Conservation (phyloP, 2,888 invertebrate species). For the Eurytoma californica region DNA sequence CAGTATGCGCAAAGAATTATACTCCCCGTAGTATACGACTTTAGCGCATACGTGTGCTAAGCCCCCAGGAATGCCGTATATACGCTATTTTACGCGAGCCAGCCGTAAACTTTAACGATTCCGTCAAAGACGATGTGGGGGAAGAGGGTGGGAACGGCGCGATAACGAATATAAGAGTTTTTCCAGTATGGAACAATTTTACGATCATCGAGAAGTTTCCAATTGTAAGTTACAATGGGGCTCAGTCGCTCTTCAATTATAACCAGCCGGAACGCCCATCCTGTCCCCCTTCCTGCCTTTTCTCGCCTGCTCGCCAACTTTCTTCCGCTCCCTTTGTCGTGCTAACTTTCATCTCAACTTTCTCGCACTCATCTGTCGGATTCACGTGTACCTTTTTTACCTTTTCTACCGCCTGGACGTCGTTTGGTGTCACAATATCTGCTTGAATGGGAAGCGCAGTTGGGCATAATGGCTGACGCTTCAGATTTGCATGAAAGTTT, state of each 20-base stretch:
- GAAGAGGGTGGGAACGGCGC: neutral
- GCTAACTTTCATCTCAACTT: conserved; percentile 22
- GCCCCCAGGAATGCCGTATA: neutral
- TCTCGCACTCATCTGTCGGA: neutral
- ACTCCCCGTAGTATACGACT: conserved; percentile 38
- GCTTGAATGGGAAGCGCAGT: neutral
- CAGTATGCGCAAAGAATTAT: conserved; percentile 13
- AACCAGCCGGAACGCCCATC: conserved; percentile 2
- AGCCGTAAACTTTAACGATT: conserved; percentile 53
- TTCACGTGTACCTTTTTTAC: neutral
- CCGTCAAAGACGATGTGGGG: conserved; percentile 17
- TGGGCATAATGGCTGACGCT: conserved; percentile 1
- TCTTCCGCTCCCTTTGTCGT: conserved; percentile 10
- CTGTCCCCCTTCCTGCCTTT: conserved; percentile 3
- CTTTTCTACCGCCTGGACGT: neutral
- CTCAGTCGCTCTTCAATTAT: conserved; percentile 48
- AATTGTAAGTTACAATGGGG: conserved; percentile 39
- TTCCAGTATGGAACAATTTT: conserved; percentile 34
- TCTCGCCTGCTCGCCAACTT: neutral
- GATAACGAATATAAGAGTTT: conserved; percentile 44
- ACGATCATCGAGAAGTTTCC: conserved; percentile 50
- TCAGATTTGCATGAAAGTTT: neutral
- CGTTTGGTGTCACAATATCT: conserved; percentile 1
- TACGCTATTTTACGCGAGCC: conserved; percentile 35
- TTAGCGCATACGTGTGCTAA: conserved; percentile 10